Evolutionary conservation across 2,797 vertebrate species (phyloP).

Genomic region (Gallinago nigripennis): DNA sequence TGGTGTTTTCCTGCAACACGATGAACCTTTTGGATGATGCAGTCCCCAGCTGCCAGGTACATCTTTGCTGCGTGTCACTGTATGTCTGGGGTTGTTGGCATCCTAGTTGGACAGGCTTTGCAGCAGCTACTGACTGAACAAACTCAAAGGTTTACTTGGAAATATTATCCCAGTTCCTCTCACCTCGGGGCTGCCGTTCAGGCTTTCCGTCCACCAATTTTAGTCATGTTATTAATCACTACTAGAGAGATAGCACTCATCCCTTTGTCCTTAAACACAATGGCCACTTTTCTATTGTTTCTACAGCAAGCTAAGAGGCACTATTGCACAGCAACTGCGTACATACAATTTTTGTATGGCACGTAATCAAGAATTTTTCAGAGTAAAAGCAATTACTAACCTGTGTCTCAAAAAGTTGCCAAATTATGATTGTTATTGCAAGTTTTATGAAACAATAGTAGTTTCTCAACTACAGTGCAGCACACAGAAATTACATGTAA

Average conservation of each 20-base stretch:
- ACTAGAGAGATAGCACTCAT: not conserved
- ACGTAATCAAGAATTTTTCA: not conserved
- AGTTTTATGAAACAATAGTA: not conserved
- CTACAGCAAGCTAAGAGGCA: not conserved
- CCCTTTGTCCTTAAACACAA: not conserved
- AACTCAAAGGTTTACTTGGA: not conserved
- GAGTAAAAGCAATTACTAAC: not conserved
- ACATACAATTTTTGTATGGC: no score
- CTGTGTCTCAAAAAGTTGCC: not conserved
- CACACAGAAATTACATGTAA: not conserved
- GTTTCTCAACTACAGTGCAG: not conserved
- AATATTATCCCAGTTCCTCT: not conserved
- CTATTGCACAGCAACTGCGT: accelerated
- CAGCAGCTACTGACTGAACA: not conserved
- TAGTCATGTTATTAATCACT: not conserved
- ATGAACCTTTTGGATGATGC: not conserved
- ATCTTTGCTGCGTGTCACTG: not conserved
- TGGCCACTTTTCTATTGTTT: not conserved
- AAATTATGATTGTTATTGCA: not conserved
- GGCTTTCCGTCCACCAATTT: not conserved
- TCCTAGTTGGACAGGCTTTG: accelerated
- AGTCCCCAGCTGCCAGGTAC: not conserved
- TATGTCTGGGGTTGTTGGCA: not conserved
- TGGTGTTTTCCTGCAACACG: not conserved
- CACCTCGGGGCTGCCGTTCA: not conserved